Percentiles rank a stretch among this genome's conserved stretches.
phyloP scores from a whole-genome alignment of 2,797 vertebrate species.

The Taenioides sp. region DNA sequence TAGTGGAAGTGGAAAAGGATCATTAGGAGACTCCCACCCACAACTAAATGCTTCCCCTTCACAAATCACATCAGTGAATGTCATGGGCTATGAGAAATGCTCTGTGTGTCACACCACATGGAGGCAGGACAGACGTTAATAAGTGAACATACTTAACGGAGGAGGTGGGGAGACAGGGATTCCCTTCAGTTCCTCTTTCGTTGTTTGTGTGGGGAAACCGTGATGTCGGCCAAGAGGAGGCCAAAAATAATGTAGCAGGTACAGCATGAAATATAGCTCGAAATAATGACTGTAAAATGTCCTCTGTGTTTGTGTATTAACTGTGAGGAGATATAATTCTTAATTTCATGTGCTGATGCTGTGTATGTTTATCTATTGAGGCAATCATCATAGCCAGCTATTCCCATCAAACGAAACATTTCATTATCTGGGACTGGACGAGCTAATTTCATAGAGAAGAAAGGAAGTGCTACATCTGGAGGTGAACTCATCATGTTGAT shows the following conservation, averaged over 20 bases:
- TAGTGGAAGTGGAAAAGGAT: constrained; percentile 83
- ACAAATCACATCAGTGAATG: constrained; percentile 85
- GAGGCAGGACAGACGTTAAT: constrained; percentile 77
- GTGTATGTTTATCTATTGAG: constrained; percentile 7
- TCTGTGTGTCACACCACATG: constrained; percentile 76
- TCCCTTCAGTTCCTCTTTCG: constrained; percentile 61
- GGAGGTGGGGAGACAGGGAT: constrained; percentile 77
- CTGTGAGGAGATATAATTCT: constrained; percentile 23
- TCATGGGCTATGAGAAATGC: constrained; percentile 79
- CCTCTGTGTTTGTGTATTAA: constrained; percentile 31
- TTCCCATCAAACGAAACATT: constrained; percentile 54
- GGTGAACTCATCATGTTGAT: constrained; percentile 62
- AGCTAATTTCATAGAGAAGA: constrained; percentile 65
- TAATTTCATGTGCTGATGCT: constrained; percentile 14
- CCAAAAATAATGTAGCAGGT: constrained; percentile 56
- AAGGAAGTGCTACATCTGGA: constrained; percentile 63
- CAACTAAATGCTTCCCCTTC: constrained; percentile 76
- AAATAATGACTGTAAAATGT: constrained; percentile 23
- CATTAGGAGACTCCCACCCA: constrained; percentile 84
- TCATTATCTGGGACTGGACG: constrained; percentile 66
- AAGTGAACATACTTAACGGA: constrained; percentile 77
- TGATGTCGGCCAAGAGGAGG: constrained; percentile 38
- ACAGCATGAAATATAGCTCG: constrained; percentile 21
- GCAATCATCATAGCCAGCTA: constrained; percentile 42
- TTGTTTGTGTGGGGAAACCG: constrained; percentile 49